Base-by-base conservation (phyloP, 2,888 invertebrate species). In the Oligia strigilis region DNA sequence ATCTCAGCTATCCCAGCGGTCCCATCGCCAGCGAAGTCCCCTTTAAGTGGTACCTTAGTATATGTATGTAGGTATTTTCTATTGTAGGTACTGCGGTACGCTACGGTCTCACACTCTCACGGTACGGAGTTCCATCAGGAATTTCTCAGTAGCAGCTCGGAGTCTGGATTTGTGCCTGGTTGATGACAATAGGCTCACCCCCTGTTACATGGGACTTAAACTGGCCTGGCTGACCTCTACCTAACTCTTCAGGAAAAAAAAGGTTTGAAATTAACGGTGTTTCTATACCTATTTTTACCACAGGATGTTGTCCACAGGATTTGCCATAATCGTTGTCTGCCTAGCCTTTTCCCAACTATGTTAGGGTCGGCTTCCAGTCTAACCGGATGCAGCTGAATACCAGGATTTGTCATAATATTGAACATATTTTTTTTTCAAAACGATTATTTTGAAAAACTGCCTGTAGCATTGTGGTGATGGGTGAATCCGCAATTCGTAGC, bases 1-100 rank as follows among this genome's bases (percentile, higher is more conserved):
- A 83, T 84, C 83, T 73, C 64, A 40, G 52, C 69, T 55, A 65
- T 74, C 82, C 85, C 79, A 70, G 52, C 40, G 77, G 85, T 65
- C 79, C 79, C 40, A 74, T 83, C 70, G 9, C 69, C 60, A 19
- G 23, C 1, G 46, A 70, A 66, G 78, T 78, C 66, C 40, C 23
- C 55, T 69, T 60, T 6, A 62, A 78, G 49, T 83, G 29, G n/a
- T 29, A 55, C 6, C 43, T 9, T n/a, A 52, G 29, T 72, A 36
- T 13, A 43, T 62, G 23, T 58, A 36, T 36, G 17, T 58, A 17
- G 9, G 9, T 52, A 23, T 64, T 71, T 64, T 71, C 23, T 70
- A 46, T 60, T 52, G 23, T 60, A 17, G 5, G 9, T n/a, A 19
- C 52, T 52, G 6, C 6, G 17, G 52, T 52, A 52, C 52, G 52